Base-by-base conservation (phyloP, 2,113 vertebrate species). In the Microcebus ravelobensis region DNA sequence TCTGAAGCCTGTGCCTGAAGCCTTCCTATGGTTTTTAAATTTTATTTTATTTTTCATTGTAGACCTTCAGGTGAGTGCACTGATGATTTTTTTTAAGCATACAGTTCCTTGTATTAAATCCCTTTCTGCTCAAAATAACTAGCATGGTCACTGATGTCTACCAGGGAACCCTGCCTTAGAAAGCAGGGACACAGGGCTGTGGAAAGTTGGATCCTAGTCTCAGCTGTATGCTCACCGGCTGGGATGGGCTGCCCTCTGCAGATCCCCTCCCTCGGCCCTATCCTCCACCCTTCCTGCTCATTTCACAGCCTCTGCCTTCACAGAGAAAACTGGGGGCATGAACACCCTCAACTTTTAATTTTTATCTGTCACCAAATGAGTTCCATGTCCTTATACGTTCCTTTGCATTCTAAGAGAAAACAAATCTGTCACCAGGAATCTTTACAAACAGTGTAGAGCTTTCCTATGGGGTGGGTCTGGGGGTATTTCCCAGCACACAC, bases 121-220 rank as follows among this genome's bases (percentile, higher is more conserved):
- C 34, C 12, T 85, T 93, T 91, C 92, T 81, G 45, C 55, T 91
- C 90, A 93, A 55, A 90, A 61, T 48, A 86, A 45, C n/a, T 48
- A 77, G 52, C n/a, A 36, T 74, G 27, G 48, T 90, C 92, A 89
- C 36, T 29, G 84, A 36, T 86, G 34, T 86, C 39, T 76, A 25
- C 74, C 86, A 50, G 65, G 29, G 23, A 90, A 63, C 27, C 31
- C 71, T 83, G 86, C 73, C 90, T 50, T 91, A 76, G 87, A 95
- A 85, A 88, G 42, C 39, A 39, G 34, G 57, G 61, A n/a, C n/a
- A 7, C 3, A 18, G 57, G 18, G 29, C 57, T 39, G 1, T 20
- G 18, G 70, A 59, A 68, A 59, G 9, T 1, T 52, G n/a, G 50
- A 8, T 42, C 45, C 50, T 13, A 17, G 17, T 55, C 45, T 90